Evolutionary conservation across 1,140 invertebrate genomes (phyloP), one percentile per base, ranked within the genome.

Genomic region (Halesus radiatus): DNA sequence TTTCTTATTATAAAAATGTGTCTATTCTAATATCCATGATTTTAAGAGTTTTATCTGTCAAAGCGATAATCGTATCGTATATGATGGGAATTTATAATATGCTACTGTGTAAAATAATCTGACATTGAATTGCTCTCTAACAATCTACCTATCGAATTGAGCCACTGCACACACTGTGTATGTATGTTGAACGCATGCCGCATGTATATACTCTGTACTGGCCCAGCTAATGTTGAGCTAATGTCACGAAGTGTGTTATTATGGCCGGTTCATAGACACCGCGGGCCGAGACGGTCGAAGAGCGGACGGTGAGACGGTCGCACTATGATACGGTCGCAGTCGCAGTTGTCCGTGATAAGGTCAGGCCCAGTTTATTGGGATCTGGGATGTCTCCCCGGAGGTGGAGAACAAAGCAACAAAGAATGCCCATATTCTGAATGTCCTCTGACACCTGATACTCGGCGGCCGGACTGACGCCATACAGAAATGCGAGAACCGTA

Each of bases 371-470:
- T 72, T 37, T 52, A 52, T 72, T 72, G 22, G 68, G 68, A 72
- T 15, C n/a, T n/a, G n/a, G n/a, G n/a, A n/a, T n/a, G n/a, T n/a
- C n/a, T 18, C 50, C 26, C 20, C 45, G 18, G 18, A 18, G 66
- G n/a, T n/a, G n/a, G n/a, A n/a, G n/a, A n/a, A n/a, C n/a, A n/a
- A n/a, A n/a, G n/a, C n/a, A 72, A 72, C 68, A 72, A 72, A 72
- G 68, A 53, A 29, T 18, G 52, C 20, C 64, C 68, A 72, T 53
- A 72, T 53, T 26, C 45, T 13, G 45, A 72, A 29, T 72, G 68
- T 72, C 50, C 37, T 23, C 68, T 22, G 68, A 72, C 68, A 72
- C 68, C 68, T 52, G 68, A 72, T 72, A 72, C 68, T 68, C 8
- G 1, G 20, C 64, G 32, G 64, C 45, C 64, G 54, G 23, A 3